These are phyloP conservation scores for Seriola quinqueradiata DNA, from an alignment of 2,113 vertebrate species.

Conservation along the genomic window DNA sequence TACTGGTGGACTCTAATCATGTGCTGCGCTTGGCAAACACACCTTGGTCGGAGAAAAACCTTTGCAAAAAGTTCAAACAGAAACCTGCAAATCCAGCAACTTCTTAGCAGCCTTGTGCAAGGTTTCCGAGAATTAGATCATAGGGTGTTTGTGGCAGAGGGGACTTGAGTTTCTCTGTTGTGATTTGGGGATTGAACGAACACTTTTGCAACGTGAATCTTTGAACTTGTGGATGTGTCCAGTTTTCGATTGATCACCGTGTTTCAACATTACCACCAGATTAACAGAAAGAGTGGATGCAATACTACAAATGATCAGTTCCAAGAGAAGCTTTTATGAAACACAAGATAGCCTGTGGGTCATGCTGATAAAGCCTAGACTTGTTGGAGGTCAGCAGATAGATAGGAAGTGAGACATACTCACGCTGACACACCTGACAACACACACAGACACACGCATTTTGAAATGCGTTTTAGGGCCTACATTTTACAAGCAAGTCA, in stretches of 20 bases:
- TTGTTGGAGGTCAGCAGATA: constrained; percentile 58
- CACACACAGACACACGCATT: not conserved
- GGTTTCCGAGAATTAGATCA: constrained; percentile 63
- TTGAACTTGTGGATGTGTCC: constrained; percentile 53
- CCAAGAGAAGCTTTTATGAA: constrained; percentile 45
- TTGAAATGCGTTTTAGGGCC: not conserved
- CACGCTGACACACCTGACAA: not conserved
- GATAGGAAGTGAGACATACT: constrained; percentile 28
- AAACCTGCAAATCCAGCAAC: constrained; percentile 77
- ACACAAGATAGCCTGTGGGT: constrained; percentile 31
- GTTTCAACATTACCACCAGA: constrained; percentile 49
- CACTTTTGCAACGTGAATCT: constrained; percentile 61
- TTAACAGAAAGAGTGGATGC: constrained; percentile 13
- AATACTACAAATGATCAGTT: constrained; percentile 40
- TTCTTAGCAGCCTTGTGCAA: constrained; percentile 71
- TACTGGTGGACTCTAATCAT: constrained; percentile 69
- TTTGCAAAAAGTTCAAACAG: constrained; percentile 69
- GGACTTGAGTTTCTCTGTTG: constrained; percentile 31
- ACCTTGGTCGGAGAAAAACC: constrained; percentile 52
- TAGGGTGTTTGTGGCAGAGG: constrained; percentile 31
- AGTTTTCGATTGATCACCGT: constrained; percentile 49
- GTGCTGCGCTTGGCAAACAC: constrained; percentile 69
- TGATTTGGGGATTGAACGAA: constrained; percentile 36
- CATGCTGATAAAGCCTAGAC: constrained; percentile 50
- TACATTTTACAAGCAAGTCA: not conserved